Conservation (phyloP, 2,113 vertebrate species). For the Caranx ignobilis region DNA sequence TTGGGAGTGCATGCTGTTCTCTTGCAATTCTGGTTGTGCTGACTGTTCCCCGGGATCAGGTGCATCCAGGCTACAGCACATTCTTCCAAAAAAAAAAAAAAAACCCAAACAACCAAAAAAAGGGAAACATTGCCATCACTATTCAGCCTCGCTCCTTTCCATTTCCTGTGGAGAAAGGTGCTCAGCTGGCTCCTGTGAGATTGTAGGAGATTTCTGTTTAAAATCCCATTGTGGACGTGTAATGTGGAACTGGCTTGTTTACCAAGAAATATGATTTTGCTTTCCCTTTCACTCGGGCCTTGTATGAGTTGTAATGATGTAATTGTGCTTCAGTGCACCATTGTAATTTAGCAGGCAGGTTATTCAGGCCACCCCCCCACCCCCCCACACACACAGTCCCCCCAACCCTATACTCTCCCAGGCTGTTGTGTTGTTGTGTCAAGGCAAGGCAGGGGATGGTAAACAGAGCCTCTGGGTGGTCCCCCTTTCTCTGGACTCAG, state of each 20-base stretch:
- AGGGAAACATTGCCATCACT: constrained; percentile 28
- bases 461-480: constrained; percentile 80
- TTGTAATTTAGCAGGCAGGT: constrained; percentile 41
- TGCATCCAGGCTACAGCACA: constrained; percentile 25
- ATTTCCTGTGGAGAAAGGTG: constrained; percentile 38
- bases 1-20: constrained; percentile 28
- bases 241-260: constrained; percentile 24
- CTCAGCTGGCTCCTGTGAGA: constrained; percentile 52
- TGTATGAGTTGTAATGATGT: constrained; percentile 43
- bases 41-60: constrained; percentile 59
- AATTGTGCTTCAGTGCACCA: constrained; percentile 33
- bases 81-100: constrained; percentile 17
- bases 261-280: constrained; percentile 24
- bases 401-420: neutral
- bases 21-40: constrained; percentile 23
- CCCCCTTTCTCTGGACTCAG: constrained; percentile 51
- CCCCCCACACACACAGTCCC: no score
- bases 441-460: constrained; percentile 54
- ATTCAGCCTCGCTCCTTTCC: constrained; percentile 5
- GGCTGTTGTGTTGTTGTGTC: constrained; percentile 71
- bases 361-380: constrained; percentile 32
- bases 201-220: constrained; percentile 14
- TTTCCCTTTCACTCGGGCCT: constrained; percentile 20
- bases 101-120: neutral
- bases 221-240: constrained; percentile 8